Conservation (phyloP, 2,888 invertebrate species). For the Strigamia maritima region DNA sequence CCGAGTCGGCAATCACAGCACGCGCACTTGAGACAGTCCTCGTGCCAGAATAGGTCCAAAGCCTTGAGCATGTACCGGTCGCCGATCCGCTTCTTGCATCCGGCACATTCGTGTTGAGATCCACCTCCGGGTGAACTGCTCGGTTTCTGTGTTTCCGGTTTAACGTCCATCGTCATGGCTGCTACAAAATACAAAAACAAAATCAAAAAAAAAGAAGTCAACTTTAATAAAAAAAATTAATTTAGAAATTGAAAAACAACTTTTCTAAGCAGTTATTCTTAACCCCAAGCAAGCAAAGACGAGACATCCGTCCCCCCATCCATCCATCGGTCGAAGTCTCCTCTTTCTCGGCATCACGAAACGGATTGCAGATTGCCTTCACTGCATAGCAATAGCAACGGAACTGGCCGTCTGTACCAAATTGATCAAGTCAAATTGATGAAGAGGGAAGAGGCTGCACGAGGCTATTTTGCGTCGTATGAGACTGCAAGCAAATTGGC, state of each 20-base stretch:
- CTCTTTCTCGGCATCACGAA: neutral
- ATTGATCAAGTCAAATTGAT: conserved; percentile 34
- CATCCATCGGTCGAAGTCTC: neutral
- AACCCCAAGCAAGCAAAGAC: neutral
- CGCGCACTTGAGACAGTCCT: conserved; percentile 87
- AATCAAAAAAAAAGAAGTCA: neutral
- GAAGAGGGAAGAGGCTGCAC: conserved; percentile 31
- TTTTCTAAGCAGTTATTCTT: neutral
- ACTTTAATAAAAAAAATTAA: conserved; percentile 1
- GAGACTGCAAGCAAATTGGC: conserved; percentile 28
- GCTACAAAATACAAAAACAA: conserved; percentile 24
- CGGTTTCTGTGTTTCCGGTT: conserved; percentile 41
- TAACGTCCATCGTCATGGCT: conserved; percentile 43
- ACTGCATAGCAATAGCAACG: neutral
- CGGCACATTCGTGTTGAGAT: conserved; percentile 68
- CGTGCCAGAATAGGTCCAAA: conserved; percentile 88
- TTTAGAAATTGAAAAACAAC: neutral
- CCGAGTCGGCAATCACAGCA: conserved; percentile 91
- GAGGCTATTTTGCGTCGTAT: conserved; percentile 32
- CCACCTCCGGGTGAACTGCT: conserved; percentile 36
- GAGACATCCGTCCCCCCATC: neutral
- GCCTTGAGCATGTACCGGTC: conserved; percentile 82
- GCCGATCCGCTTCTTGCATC: conserved; percentile 79
- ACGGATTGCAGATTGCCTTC: neutral
- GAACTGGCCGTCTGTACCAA: conserved; percentile 25